Evolutionary conservation across 53 echinoderm and acorn worm genomes (phyloP).

Genomic region (Mesocentrotus franciscanus): DNA sequence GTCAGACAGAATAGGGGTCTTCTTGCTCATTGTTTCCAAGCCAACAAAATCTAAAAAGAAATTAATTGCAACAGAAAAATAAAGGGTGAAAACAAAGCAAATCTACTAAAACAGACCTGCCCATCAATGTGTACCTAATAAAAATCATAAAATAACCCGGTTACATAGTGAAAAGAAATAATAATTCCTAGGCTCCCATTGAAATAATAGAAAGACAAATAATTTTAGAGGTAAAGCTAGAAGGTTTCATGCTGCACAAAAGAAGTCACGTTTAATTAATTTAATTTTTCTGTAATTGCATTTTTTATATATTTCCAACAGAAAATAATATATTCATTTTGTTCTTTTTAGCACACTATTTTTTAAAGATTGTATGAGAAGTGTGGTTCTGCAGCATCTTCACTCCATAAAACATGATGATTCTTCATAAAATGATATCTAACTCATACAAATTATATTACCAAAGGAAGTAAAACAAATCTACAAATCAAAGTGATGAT

Average conservation of each 20-base stretch:
- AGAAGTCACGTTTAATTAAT: background rate
- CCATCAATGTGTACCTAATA: background rate
- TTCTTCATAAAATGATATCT: background rate
- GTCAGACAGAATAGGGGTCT: no score
- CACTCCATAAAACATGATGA: background rate
- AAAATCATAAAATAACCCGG: no score
- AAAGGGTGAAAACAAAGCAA: background rate
- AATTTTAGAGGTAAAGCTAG: slow-evolving; percentile 11
- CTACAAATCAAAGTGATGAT: slow-evolving; percentile 25
- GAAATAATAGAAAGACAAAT: background rate
- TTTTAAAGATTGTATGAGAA: background rate
- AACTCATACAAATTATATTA: slow-evolving; percentile 5
- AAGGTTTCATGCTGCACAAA: slow-evolving; percentile 24
- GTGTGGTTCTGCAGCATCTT: background rate
- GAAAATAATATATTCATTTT: background rate
- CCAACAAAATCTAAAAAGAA: background rate
- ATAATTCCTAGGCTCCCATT: background rate
- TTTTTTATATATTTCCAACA: background rate
- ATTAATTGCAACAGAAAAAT: background rate
- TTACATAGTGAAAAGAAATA: no score
- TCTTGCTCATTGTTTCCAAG: background rate
- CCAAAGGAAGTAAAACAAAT: background rate
- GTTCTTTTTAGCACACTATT: background rate
- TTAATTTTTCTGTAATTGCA: background rate
- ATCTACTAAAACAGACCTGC: background rate